Evolutionary conservation across 1,140 invertebrate genomes (phyloP), one percentile per base, ranked within the genome.

Genomic region (Centruroides sculpturatus): DNA sequence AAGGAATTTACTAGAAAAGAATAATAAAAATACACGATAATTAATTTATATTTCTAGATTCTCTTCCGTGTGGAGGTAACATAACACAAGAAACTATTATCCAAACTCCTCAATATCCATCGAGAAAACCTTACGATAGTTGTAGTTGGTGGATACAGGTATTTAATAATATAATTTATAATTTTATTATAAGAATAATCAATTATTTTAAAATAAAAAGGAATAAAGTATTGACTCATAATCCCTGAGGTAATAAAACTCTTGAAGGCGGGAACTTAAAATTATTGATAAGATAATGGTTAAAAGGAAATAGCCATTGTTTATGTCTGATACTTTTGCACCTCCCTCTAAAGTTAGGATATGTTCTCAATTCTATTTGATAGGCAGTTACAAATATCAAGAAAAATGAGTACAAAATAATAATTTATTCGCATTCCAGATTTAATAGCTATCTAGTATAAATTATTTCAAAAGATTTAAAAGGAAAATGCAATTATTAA

Each of bases 91-190:
- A 57, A 7, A 48, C 47, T 3, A 46, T 35, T 23, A 64, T 67
- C 11, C 47, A 56, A 56, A 67, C 66, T 41, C 66, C 66, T 11
- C 49, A 55, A 10, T 67, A 66, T 47, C 64, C 64, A 9, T 41
- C 36, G 9, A 58, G 64, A 41, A 36, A 49, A 0, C 59, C 59
- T 3, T 10, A 35, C 4, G 59, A 66, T 48, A 56, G 52, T 23
- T 67, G 66, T 47, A 48, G 47, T 47, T 67, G 66, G 66, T 64
- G 63, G 63, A 64, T 64, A 10, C 63, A 63, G 52, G 61, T 62
- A 56, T 3, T 41, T 3, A 41, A 2, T 23, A 41, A 2, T 23
- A 23, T 0, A 23, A 23, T 23, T 23, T 23, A 23, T 23, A 1
- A 23, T 23, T 23, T 23, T 23, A 23, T 23, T 23, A 2, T 23